Conservation (phyloP, 2,888 invertebrate genomes). For the Apamea monoglypha region DNA sequence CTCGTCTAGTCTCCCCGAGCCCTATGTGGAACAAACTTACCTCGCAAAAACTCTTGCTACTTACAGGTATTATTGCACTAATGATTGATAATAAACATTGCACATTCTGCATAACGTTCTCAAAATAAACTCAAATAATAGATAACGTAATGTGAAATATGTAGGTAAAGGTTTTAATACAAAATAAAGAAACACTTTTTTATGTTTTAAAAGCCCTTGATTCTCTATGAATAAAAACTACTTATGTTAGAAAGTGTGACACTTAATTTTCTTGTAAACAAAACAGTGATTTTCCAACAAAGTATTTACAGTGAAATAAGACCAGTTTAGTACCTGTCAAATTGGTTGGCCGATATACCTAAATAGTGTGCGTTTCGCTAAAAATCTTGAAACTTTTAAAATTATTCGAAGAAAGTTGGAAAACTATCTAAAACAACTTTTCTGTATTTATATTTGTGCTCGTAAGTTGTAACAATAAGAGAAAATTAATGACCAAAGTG, state of each 20-base stretch:
- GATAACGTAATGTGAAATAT: background rate
- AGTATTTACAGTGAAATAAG: conserved; percentile 9
- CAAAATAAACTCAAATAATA: background rate
- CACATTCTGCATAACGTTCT: background rate
- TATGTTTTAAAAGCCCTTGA: background rate
- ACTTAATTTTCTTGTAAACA: conserved; percentile 19
- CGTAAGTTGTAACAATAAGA: conserved; percentile 16
- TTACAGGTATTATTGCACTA: conserved; percentile 35
- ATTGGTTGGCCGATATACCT: background rate
- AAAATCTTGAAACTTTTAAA: conserved; percentile 21
- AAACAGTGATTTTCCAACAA: background rate
- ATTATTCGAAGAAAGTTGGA: conserved; percentile 21
- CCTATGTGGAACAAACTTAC: conserved; percentile 72
- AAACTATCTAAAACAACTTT: conserved; percentile 38
- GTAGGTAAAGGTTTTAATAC: background rate
- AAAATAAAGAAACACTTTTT: background rate
- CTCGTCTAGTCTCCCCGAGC: conserved; percentile 76
- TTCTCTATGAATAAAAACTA: background rate
- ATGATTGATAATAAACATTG: conserved; percentile 14
- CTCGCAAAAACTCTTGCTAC: conserved; percentile 63
- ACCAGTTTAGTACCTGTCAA: background rate
- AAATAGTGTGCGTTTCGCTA: background rate
- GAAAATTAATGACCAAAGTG: conserved; percentile 15
- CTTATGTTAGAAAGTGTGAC: conserved; percentile 22
- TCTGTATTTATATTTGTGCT: conserved; percentile 19